Evolutionary conservation across 2,797 vertebrate species (phyloP).

Genomic region (Decapterus maruadsi): DNA sequence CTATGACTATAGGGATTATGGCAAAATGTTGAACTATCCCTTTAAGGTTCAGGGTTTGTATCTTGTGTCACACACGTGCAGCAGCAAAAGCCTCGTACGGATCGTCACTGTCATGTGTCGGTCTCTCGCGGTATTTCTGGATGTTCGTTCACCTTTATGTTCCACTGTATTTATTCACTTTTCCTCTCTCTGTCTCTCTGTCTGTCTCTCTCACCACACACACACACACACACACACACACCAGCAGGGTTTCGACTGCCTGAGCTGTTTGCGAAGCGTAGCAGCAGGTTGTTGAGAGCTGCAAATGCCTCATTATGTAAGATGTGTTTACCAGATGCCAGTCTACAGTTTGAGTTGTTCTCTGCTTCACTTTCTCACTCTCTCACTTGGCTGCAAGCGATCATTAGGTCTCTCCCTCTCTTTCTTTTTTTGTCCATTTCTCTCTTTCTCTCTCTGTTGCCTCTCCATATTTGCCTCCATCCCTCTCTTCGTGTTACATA

Average conservation of each 20-base stretch:
- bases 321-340: conserved; percentile 69
- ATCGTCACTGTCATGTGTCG: conserved; percentile 43
- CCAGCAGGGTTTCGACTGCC: conserved; percentile 45
- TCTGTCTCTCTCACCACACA: not conserved
- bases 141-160: conserved; percentile 26
- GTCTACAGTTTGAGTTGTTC: conserved; percentile 53
- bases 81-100: conserved; percentile 44
- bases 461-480: not conserved
- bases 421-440: not conserved
- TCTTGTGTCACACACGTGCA: conserved; percentile 18
- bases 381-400: conserved; percentile 12
- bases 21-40: too few species aligned
- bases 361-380: conserved; percentile 10
- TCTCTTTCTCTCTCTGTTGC: not conserved
- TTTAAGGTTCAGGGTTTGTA: conserved; percentile 6
- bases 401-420: conserved; percentile 6
- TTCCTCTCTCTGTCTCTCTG: not conserved
- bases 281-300: conserved; percentile 67
- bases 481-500: conserved; percentile 1
- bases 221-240: conserved; percentile 22
- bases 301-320: conserved; percentile 72
- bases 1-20: too few species aligned
- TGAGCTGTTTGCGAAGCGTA: conserved; percentile 58
- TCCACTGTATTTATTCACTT: conserved; percentile 41
- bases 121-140: conserved; percentile 33